Conservation (phyloP, 2,888 invertebrate species). For the Nomada hirtipes region DNA sequence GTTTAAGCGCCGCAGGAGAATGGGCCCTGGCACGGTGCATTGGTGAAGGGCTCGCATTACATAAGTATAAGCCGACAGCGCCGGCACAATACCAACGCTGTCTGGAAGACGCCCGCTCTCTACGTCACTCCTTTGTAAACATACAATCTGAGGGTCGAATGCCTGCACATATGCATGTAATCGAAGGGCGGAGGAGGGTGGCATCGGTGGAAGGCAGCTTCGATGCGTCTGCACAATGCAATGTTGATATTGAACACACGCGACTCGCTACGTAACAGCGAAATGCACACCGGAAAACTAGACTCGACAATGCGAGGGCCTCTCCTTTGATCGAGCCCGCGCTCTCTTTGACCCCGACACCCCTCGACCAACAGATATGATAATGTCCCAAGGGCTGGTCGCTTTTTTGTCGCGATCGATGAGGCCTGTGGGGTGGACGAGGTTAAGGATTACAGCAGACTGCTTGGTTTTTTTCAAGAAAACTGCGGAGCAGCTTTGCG, state of each 20-base stretch:
- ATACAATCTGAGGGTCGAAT: slow-evolving; percentile 62
- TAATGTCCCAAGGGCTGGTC: slow-evolving; percentile 38
- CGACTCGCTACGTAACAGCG: slow-evolving; percentile 65
- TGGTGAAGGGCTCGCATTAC: slow-evolving; percentile 74
- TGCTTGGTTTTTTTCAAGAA: no score
- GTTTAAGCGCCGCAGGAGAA: slow-evolving; percentile 62
- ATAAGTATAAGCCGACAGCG: slow-evolving; percentile 73
- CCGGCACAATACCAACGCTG: slow-evolving; percentile 73
- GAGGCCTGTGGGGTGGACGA: no score
- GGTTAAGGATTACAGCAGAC: no score
- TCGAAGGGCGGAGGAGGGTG: background rate
- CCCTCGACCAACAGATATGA: slow-evolving; percentile 52
- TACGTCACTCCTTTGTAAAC: slow-evolving; percentile 66
- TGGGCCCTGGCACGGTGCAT: slow-evolving; percentile 35
- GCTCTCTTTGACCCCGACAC: slow-evolving; percentile 30
- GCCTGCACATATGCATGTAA: slow-evolving; percentile 27
- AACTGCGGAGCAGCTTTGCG: no score
- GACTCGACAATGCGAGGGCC: slow-evolving; percentile 33
- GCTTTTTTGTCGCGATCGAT: slow-evolving; percentile 13
- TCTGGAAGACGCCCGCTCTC: slow-evolving; percentile 66
- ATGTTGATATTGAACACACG: slow-evolving; percentile 73
- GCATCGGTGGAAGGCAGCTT: slow-evolving; percentile 25
- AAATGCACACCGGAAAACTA: slow-evolving; percentile 67
- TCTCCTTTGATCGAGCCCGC: slow-evolving; percentile 32
- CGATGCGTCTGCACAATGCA: slow-evolving; percentile 72